These are phyloP conservation scores for Pristionchus entomophagus DNA, from an alignment of 2,888 invertebrate genomes.

Conservation along the genomic window DNA sequence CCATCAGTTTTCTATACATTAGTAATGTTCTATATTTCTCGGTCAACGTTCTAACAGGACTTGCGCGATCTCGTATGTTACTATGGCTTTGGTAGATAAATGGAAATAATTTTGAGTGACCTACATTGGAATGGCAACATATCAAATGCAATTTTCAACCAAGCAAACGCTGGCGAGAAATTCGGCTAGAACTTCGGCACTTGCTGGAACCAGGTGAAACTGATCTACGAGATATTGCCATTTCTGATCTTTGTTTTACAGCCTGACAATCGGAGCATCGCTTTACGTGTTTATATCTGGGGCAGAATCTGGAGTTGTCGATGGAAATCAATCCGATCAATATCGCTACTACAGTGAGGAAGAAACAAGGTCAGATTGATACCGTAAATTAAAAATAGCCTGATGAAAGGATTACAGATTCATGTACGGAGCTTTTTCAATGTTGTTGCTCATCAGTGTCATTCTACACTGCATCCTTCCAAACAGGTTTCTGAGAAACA, in stretches of 20 bases:
- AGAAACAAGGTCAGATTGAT: not conserved
- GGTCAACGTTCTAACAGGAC: not conserved
- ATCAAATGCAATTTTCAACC: slow-evolving; percentile 40
- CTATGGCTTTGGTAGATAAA: not conserved
- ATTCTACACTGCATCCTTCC: not conserved
- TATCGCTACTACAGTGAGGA: not conserved
- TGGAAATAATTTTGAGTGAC: not conserved
- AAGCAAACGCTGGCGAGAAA: slow-evolving; percentile 39
- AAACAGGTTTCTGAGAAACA: not conserved
- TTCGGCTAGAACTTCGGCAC: slow-evolving; percentile 2
- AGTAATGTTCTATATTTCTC: slow-evolving; percentile 20
- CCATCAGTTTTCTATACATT: not conserved
- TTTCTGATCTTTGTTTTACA: not conserved
- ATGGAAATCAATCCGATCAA: not conserved
- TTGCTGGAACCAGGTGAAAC: not conserved
- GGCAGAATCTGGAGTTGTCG: not conserved
- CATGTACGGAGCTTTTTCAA: slow-evolving; percentile 9
- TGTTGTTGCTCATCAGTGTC: not conserved
- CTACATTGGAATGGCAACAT: not conserved
- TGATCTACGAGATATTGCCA: not conserved
- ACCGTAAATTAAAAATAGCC: not conserved
- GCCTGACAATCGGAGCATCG: not conserved
- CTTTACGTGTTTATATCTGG: not conserved
- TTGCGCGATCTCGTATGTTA: slow-evolving; percentile 8
- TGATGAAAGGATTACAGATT: not conserved